These are phyloP conservation scores for Drosophila tani DNA, from an alignment of 1,140 invertebrate species.

Conservation along the genomic window DNA sequence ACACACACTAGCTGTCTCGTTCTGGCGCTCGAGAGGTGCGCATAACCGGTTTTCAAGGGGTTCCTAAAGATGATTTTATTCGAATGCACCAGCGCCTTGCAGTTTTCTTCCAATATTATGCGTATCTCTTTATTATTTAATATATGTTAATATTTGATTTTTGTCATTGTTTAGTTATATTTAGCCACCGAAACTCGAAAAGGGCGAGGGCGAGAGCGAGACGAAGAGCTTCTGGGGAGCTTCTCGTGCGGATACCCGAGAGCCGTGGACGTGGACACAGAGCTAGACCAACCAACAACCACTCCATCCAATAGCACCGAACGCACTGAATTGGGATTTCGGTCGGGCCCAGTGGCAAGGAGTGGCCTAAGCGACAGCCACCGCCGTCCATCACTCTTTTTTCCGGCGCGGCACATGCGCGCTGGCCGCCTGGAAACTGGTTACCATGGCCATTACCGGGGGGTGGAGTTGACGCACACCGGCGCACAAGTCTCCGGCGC, in stretches of 20 bases:
- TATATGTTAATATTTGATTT: not conserved
- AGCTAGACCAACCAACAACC: conserved; percentile 60
- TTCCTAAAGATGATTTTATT: conserved; percentile 28
- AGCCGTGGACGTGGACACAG: conserved; percentile 25
- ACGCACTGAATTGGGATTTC: conserved; percentile 66
- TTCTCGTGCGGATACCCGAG: conserved; percentile 69
- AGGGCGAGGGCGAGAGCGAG: conserved; percentile 17
- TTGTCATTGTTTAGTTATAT: not conserved
- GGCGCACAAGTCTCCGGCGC: conserved; percentile 58
- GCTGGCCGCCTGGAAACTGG: conserved; percentile 39
- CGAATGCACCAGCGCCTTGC: conserved; percentile 17
- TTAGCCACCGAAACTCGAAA: not conserved
- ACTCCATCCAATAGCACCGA: conserved; percentile 83
- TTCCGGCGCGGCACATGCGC: conserved; percentile 59
- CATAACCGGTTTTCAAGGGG: conserved; percentile 68
- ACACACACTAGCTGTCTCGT: conserved; percentile 60
- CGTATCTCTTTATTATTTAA: not conserved
- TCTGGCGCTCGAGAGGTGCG: conserved; percentile 64
- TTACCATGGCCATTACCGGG: conserved; percentile 44
- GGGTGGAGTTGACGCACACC: conserved; percentile 65
- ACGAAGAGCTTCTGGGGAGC: conserved; percentile 49
- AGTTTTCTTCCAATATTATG: not conserved
- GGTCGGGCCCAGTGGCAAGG: conserved; percentile 46
- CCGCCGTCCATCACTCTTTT: conserved; percentile 55
- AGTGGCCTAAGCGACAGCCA: conserved; percentile 65